Evolutionary conservation across 2,113 vertebrate species (phyloP).

Genomic region (Amazona guildingii): DNA sequence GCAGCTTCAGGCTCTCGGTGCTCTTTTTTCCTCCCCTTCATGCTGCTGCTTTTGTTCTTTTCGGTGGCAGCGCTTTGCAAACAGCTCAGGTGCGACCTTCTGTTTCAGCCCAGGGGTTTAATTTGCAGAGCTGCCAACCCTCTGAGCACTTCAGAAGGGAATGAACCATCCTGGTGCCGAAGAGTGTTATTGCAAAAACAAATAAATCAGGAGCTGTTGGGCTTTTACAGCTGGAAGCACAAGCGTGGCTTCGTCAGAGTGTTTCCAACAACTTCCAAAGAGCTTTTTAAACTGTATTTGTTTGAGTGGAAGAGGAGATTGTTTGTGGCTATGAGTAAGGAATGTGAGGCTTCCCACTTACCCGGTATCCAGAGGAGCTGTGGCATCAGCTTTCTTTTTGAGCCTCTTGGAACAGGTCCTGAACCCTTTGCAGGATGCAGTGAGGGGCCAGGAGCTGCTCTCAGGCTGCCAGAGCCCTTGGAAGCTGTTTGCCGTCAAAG

Average conservation of each 20-base stretch:
- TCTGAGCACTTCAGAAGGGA: not conserved
- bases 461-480: accelerated
- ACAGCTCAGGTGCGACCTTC: constrained; percentile 35
- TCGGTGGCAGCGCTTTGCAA: not conserved
- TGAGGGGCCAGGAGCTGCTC: not conserved
- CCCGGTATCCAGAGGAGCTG: accelerated
- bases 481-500: not conserved
- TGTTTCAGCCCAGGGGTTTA: constrained; percentile 1
- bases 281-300: not conserved
- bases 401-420: not conserved
- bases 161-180: not conserved
- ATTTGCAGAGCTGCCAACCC: not conserved
- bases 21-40: not conserved
- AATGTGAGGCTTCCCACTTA: not conserved
- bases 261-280: not conserved
- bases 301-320: not conserved
- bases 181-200: not conserved
- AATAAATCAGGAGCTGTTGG: not conserved
- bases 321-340: not conserved
- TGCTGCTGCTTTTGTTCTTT: not conserved
- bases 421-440: not conserved
- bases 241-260: not conserved
- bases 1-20: not conserved
- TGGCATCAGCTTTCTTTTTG: not conserved
- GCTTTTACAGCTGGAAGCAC: not conserved